These are phyloP conservation scores for Vultur gryphus DNA, from an alignment of 2,797 vertebrate genomes.

Conservation along the genomic window DNA sequence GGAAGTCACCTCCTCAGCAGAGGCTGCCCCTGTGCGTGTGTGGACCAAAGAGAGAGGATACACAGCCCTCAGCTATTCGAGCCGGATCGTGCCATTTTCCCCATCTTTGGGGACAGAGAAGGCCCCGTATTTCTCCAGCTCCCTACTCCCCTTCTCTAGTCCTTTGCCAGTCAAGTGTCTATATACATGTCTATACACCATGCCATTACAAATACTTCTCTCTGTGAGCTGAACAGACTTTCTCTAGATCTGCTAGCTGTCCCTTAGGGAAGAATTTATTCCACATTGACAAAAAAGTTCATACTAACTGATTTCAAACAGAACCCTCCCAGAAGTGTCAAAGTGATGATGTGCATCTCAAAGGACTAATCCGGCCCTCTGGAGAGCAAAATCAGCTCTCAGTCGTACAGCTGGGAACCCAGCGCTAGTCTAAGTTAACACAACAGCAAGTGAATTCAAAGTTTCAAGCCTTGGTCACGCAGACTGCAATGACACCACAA, in stretches of 20 bases:
- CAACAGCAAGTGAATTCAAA: neutral
- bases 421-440: neutral
- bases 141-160: neutral
- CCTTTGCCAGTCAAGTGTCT: neutral
- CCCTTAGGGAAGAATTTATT: neutral
- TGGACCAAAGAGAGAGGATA: neutral
- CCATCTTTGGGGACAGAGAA: neutral
- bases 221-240: neutral
- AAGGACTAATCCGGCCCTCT: neutral
- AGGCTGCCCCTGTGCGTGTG: neutral
- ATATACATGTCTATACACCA: neutral
- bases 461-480: neutral
- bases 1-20: neutral
- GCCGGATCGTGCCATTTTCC: fast-evolving
- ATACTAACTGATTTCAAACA: neutral
- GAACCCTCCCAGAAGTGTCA: neutral
- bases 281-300: neutral
- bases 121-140: neutral
- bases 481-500: neutral
- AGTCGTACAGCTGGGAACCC: neutral
- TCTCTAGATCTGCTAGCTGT: neutral
- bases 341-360: neutral
- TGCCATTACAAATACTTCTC: neutral
- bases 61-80: neutral
- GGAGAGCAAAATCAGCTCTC: neutral